Percentiles rank a stretch among this genome's conserved stretches.
These are phyloP conservation scores for Diplazon laetatorius DNA, from an alignment of 2,888 invertebrate species.

Conservation along the genomic window DNA sequence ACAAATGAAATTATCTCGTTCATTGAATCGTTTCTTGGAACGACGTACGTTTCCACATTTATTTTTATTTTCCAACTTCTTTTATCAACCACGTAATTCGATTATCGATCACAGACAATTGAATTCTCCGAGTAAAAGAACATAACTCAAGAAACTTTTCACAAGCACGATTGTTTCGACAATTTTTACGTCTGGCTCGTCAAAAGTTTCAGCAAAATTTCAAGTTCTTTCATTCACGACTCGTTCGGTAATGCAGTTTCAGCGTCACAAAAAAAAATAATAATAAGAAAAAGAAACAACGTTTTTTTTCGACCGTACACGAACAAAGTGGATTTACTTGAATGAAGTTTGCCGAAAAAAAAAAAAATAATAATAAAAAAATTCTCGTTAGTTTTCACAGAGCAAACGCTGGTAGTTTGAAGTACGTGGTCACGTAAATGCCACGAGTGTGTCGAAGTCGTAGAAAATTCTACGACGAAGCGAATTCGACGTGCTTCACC, in stretches of 20 bases:
- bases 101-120: neutral
- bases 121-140: no score
- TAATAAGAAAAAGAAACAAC: no score
- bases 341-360: neutral
- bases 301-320: neutral
- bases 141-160: no score
- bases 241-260: no score
- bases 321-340: conserved; percentile 3
- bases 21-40: neutral
- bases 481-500: conserved; percentile 4
- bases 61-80: no score
- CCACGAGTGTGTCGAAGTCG: conserved; percentile 18
- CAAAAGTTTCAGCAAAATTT: no score
- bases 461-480: conserved; percentile 36
- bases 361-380: neutral
- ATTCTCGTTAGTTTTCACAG: neutral
- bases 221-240: no score
- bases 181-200: no score
- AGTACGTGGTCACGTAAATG: conserved; percentile 46
- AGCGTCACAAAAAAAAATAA: no score
- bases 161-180: no score
- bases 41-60: no score
- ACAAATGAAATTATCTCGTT: neutral
- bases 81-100: neutral
- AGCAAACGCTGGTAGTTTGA: neutral